These are phyloP conservation scores for Lithophane socia DNA, from an alignment of 2,888 invertebrate species.

Conservation along the genomic window DNA sequence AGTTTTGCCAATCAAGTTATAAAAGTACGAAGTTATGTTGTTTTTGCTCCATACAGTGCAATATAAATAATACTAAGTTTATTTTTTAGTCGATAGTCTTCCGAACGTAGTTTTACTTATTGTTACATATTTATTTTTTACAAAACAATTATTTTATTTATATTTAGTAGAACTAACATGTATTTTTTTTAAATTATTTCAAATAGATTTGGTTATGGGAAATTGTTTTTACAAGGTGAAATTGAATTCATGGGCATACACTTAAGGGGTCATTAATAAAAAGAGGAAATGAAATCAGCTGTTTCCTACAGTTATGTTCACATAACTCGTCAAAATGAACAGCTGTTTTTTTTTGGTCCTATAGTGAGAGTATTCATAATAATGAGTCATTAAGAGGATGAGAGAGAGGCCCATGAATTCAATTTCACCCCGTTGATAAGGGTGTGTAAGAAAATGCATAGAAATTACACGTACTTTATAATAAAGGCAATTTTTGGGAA, in stretches of 20 bases:
- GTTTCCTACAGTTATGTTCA: no score
- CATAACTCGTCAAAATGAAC: no score
- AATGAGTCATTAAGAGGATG: no score
- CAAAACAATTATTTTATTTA: constrained; percentile 16
- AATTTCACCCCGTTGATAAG: background rate
- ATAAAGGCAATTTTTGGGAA: background rate
- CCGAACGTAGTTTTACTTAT: constrained; percentile 25
- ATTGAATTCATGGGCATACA: no score
- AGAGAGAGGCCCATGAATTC: no score
- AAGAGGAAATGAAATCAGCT: no score
- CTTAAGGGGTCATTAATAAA: no score
- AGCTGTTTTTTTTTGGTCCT: no score
- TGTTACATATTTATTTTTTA: constrained; percentile 22
- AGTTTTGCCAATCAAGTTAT: background rate
- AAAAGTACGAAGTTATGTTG: background rate
- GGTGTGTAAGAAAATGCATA: background rate
- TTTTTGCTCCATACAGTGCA: constrained; percentile 17
- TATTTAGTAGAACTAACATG: constrained; percentile 8
- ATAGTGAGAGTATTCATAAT: no score
- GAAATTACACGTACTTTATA: background rate
- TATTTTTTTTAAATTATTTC: background rate
- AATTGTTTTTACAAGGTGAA: background rate
- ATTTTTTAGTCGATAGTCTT: constrained; percentile 31
- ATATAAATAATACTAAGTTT: constrained; percentile 5
- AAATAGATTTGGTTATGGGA: background rate